phyloP scores from a whole-genome alignment of 2,888 invertebrate genomes.

The Nycteola revayana region DNA sequence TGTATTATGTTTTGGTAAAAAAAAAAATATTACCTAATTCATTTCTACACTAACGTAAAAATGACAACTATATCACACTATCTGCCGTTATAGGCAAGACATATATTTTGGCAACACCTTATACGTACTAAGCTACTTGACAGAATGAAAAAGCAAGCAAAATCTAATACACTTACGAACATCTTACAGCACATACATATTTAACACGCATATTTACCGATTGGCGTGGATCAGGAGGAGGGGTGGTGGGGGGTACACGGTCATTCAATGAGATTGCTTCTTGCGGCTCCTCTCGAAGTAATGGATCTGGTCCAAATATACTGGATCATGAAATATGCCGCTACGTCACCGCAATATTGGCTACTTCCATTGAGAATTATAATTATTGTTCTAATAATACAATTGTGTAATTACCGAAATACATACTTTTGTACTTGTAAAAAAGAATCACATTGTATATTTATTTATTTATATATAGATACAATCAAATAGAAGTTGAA shows the following conservation, averaged over 20 bases:
- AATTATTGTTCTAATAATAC: too few relatives aligned
- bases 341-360: slow-evolving; percentile 54
- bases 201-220: slow-evolving; percentile 82
- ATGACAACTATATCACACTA: too few relatives aligned
- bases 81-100: neutral
- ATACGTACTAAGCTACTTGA: slow-evolving; percentile 49
- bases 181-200: slow-evolving; percentile 79
- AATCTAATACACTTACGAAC: slow-evolving; percentile 81
- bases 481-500: too few relatives aligned
- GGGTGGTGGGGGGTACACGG: slow-evolving; percentile 63
- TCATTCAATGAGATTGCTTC: slow-evolving; percentile 84
- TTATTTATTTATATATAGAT: too few relatives aligned
- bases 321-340: slow-evolving; percentile 73
- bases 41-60: too few relatives aligned
- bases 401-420: too few relatives aligned
- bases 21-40: too few relatives aligned
- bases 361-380: too few relatives aligned
- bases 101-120: too few relatives aligned
- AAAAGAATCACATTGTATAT: too few relatives aligned
- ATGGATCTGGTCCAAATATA: slow-evolving; percentile 81
- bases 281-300: slow-evolving; percentile 79
- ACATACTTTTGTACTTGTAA: too few relatives aligned
- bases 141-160: slow-evolving; percentile 78
- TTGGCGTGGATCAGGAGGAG: slow-evolving; percentile 73
- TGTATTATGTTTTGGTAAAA: too few relatives aligned